These are phyloP conservation scores for Brachystomella parvula DNA, from an alignment of 1,140 invertebrate genomes.

Conservation along the genomic window DNA sequence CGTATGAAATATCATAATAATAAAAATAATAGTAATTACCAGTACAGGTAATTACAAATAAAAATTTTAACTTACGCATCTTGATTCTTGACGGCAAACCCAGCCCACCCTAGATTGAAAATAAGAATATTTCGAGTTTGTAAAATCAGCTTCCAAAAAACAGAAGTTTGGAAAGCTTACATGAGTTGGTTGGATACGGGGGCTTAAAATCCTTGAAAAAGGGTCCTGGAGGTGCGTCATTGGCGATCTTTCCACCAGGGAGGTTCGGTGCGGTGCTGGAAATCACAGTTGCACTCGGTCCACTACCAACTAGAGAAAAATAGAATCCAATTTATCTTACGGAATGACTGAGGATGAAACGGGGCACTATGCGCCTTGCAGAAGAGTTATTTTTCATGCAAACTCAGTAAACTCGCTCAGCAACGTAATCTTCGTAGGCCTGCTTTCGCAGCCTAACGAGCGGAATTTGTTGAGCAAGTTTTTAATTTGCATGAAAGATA, in stretches of 20 bases:
- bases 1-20: neutral
- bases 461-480: no score
- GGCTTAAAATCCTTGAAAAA: constrained; percentile 29
- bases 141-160: neutral
- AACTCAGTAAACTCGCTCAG: no score
- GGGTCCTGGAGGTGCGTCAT: constrained; percentile 31
- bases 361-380: no score
- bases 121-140: neutral
- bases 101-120: constrained; percentile 29
- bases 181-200: constrained; percentile 33
- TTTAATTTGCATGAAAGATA: no score
- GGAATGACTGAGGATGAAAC: no score
- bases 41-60: neutral
- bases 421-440: no score
- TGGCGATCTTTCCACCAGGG: constrained; percentile 22
- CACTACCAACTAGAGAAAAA: no score
- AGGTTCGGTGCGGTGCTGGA: constrained; percentile 20
- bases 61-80: constrained; percentile 21
- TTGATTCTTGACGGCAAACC: constrained; percentile 29
- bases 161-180: constrained; percentile 8
- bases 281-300: constrained; percentile 26
- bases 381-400: no score
- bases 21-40: neutral
- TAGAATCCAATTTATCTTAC: no score
- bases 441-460: no score